Conservation (phyloP, 2,113 vertebrate genomes). For the Ranitomeya variabilis region DNA sequence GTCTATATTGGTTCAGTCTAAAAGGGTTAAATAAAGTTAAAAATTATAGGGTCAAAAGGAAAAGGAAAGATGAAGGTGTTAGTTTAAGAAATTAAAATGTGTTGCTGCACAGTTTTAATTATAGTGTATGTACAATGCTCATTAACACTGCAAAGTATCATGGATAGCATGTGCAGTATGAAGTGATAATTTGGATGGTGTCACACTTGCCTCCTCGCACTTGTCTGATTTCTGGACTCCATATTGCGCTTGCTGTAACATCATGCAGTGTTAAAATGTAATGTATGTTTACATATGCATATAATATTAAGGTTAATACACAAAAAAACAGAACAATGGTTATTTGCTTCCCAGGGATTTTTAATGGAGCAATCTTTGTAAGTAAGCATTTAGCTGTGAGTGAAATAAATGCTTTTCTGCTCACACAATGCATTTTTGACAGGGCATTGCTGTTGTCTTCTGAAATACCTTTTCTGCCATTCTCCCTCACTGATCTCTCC, state of each 20-base stretch:
- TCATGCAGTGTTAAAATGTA: neutral
- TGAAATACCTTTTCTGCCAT: too few relatives aligned
- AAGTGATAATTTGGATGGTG: constrained; percentile 35
- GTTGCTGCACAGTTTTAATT: constrained; percentile 44
- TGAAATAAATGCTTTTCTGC: neutral
- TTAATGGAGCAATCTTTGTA: neutral
- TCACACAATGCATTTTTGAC: neutral
- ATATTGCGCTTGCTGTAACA: neutral
- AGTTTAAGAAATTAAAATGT: constrained; percentile 17
- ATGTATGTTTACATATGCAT: neutral
- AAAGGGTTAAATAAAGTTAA: neutral
- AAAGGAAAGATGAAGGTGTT: constrained; percentile 17
- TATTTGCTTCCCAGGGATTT: neutral
- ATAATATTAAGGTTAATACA: neutral
- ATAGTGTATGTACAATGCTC: constrained; percentile 1
- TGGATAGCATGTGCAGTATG: constrained; percentile 24
- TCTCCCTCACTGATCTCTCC: too few relatives aligned
- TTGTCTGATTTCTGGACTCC: neutral
- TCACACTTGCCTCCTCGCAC: neutral
- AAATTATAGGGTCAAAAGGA: neutral
- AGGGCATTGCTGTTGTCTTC: neutral
- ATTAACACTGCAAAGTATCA: constrained; percentile 32
- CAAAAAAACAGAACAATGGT: neutral
- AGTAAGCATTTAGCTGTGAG: neutral
- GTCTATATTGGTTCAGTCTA: neutral